phyloP scores from a whole-genome alignment of 2,113 vertebrate genomes.

The Microcebus tavaratra region DNA sequence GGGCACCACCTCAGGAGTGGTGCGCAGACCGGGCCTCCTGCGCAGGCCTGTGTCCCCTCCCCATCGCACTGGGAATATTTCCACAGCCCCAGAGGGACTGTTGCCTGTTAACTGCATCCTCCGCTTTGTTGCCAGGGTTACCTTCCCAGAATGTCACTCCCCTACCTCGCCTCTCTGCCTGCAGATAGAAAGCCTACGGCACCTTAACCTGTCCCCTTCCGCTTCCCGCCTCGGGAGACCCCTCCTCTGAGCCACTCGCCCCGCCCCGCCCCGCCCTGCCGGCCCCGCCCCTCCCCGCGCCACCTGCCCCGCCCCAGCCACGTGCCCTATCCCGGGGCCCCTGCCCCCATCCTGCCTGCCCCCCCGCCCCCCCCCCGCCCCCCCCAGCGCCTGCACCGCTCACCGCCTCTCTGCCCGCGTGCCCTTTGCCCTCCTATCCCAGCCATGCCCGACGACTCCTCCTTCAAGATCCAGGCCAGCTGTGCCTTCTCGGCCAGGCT shows the following conservation, averaged over 20 bases:
- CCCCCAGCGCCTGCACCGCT: too few relatives aligned
- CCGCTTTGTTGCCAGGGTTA: background rate
- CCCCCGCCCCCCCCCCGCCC: accelerated
- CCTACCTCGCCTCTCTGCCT: background rate
- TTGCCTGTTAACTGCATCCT: background rate
- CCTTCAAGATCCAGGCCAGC: background rate
- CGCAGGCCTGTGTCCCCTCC: background rate
- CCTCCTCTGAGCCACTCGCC: too few relatives aligned
- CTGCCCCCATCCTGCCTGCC: accelerated
- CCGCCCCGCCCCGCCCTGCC: too few relatives aligned
- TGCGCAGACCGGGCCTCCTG: background rate
- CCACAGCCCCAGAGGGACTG: background rate
- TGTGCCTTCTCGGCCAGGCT: background rate
- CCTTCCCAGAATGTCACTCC: background rate
- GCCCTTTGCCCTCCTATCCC: background rate
- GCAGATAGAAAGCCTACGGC: background rate
- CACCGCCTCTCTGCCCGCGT: background rate
- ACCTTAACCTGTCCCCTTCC: too few relatives aligned
- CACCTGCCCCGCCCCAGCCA: background rate
- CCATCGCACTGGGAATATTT: too few relatives aligned
- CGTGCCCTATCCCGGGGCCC: too few relatives aligned
- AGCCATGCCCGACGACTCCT: background rate
- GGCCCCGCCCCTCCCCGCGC: too few relatives aligned
- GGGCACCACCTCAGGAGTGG: background rate
- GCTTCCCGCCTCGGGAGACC: too few relatives aligned